phyloP scores from a whole-genome alignment of 2,888 invertebrate genomes.

The Entomobrya multifasciata region DNA sequence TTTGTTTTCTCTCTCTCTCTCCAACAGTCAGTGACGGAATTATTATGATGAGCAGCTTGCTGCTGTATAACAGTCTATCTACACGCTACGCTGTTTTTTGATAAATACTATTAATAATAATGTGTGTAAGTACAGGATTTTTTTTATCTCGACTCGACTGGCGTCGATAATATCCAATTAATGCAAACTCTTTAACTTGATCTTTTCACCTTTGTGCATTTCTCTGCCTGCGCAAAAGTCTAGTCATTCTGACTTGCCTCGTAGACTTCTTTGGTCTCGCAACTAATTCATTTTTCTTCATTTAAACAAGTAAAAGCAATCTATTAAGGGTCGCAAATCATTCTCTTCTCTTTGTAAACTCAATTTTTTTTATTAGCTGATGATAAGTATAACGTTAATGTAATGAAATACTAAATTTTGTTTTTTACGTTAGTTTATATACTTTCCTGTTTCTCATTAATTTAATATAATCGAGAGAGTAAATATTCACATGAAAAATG shows the following conservation, averaged over 20 bases:
- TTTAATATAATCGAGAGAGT: no score
- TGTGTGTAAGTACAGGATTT: neutral
- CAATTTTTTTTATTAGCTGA: constrained; percentile 12
- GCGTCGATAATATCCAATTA: constrained; percentile 53
- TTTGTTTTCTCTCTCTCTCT: constrained; percentile 56
- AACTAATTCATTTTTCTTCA: neutral
- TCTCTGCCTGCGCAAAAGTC: constrained; percentile 39
- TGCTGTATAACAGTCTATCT: neutral
- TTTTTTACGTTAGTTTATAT: no score
- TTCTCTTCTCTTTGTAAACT: neutral
- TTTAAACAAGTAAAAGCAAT: constrained; percentile 34
- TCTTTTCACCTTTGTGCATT: constrained; percentile 46
- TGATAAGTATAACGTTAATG: constrained; percentile 25
- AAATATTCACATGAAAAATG: neutral
- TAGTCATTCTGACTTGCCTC: constrained; percentile 1
- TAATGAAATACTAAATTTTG: neutral
- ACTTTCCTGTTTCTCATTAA: no score
- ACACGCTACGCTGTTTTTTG: no score
- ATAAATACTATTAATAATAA: constrained; percentile 33
- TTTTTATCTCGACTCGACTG: neutral
- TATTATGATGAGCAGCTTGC: constrained; percentile 40
- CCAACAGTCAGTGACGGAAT: constrained; percentile 37
- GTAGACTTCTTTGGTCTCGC: constrained; percentile 17
- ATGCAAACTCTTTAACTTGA: constrained; percentile 50
- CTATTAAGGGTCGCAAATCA: constrained; percentile 46